These are phyloP conservation scores for Nomada ruficornis DNA, from an alignment of 2,888 invertebrate species.

Conservation along the genomic window DNA sequence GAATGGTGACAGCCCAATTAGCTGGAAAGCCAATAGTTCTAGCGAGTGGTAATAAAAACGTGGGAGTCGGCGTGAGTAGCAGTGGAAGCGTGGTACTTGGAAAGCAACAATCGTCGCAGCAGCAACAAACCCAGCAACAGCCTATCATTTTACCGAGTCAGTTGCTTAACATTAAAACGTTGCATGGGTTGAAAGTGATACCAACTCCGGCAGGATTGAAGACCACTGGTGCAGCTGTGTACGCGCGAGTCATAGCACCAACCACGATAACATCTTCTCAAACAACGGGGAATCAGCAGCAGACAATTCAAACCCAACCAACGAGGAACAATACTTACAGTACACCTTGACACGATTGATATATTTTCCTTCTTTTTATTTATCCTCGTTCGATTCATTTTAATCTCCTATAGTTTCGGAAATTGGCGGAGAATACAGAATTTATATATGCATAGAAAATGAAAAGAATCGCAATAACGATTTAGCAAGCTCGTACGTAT, in stretches of 20 bases:
- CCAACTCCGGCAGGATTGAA: slow-evolving; percentile 82
- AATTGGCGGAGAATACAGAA: slow-evolving; percentile 6
- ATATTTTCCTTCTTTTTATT: slow-evolving; percentile 34
- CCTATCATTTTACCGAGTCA: slow-evolving; percentile 82
- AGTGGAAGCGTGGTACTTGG: slow-evolving; percentile 79
- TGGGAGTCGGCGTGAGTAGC: slow-evolving; percentile 79
- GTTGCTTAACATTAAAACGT: slow-evolving; percentile 81
- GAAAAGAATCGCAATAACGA: neutral
- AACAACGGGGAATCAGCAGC: slow-evolving; percentile 57
- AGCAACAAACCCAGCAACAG: slow-evolving; percentile 75
- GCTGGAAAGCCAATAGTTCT: slow-evolving; percentile 83
- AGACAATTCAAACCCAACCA: slow-evolving; percentile 63
- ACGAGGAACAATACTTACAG: slow-evolving; percentile 75
- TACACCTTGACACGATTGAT: slow-evolving; percentile 74
- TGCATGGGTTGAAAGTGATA: slow-evolving; percentile 82
- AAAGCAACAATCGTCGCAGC: slow-evolving; percentile 70
- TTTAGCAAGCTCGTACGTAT: slow-evolving; percentile 9
- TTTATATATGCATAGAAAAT: slow-evolving; percentile 38
- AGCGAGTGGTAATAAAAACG: slow-evolving; percentile 80
- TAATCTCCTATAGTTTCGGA: slow-evolving; percentile 31
- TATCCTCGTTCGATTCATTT: slow-evolving; percentile 40
- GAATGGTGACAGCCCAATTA: slow-evolving; percentile 83
- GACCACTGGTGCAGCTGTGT: slow-evolving; percentile 81
- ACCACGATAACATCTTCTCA: slow-evolving; percentile 75
- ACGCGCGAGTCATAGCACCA: slow-evolving; percentile 82